Conservation (phyloP, 2,113 vertebrate species). For the Psilopsiagon aurifrons region DNA sequence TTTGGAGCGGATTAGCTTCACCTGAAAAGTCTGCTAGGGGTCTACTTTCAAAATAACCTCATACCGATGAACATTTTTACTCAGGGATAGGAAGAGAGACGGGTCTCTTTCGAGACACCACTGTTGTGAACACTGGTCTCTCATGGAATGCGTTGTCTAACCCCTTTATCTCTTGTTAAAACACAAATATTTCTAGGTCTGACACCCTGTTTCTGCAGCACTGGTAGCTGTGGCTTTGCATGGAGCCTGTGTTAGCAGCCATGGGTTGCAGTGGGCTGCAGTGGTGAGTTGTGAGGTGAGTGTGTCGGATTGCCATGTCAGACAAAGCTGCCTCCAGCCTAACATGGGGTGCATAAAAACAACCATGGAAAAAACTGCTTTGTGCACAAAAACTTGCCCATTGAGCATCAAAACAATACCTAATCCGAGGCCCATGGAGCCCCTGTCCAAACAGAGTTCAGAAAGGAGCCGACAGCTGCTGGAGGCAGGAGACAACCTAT, state of each 20-base stretch:
- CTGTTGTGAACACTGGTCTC: not conserved
- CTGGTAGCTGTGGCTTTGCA: not conserved
- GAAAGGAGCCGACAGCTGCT: not conserved
- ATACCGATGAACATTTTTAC: not conserved
- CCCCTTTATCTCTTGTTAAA: not conserved
- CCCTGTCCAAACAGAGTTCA: not conserved
- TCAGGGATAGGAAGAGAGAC: not conserved
- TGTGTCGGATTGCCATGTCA: fast-evolving
- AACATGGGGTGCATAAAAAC: fast-evolving
- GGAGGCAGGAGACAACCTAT: not conserved
- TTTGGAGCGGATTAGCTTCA: not conserved
- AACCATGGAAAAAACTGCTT: not conserved
- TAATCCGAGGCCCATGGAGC: not conserved
- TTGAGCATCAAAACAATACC: fast-evolving
- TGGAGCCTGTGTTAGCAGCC: not conserved
- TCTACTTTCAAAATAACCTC: not conserved
- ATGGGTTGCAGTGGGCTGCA: not conserved
- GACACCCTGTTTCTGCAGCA: not conserved
- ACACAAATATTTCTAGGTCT: not conserved
- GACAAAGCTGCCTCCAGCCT: not conserved
- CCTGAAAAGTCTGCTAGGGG: not conserved
- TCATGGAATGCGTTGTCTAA: not conserved
- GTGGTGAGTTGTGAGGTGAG: not conserved
- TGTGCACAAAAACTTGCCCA: not conserved
- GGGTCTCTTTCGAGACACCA: not conserved